Base-by-base conservation (phyloP, 2,888 invertebrate genomes). In the Cephus nigrinus region DNA sequence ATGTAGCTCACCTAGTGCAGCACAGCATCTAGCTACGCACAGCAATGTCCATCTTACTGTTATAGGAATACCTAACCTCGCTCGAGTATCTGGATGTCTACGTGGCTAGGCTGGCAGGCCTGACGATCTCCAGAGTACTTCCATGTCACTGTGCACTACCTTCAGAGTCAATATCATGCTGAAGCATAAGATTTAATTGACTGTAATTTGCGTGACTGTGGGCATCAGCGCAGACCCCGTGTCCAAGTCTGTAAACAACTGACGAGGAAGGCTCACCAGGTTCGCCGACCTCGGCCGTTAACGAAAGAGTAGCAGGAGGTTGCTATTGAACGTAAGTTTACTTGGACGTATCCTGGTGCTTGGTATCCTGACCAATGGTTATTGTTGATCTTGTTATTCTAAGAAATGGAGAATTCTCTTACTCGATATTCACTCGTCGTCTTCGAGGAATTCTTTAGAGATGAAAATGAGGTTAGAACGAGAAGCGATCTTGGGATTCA, bases 161-260 rank as follows among this genome's bases (percentile, higher is more conserved):
- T 55, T 55, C 55, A 31, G 79, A 84, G 81, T 85, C 83, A 84
- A 86, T 85, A 86, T 84, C 85, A 82, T 83, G 84, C 82, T 81
- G 79, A 80, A 79, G 83, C 81, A 83, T 77, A 84, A 83, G 84
- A 77, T 87, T 86, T 87, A 86, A 87, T 87, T 87, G 86, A 87
- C 85, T 84, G 85, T 84, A 86, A 87, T 87, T 87, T 87, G 83
- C 84, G 82, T 84, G 80, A 84, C 82, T 82, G 84, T 35, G 35
- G 55, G 55, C 33, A 36, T 33, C 74, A 23, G 11, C 23, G 33
- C 73, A 33, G 83, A 84, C 84, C 82, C 82, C 80, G 84, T 83
- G 80, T 79, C 75, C 78, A 80, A 78, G 82, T 82, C 83, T 82
- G 82, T 84, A 83, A 84, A 84, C 83, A 82, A 84, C 82, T 83